These are phyloP conservation scores for Gasterosteus nipponicus DNA, from an alignment of 2,113 vertebrate species.

Conservation along the genomic window DNA sequence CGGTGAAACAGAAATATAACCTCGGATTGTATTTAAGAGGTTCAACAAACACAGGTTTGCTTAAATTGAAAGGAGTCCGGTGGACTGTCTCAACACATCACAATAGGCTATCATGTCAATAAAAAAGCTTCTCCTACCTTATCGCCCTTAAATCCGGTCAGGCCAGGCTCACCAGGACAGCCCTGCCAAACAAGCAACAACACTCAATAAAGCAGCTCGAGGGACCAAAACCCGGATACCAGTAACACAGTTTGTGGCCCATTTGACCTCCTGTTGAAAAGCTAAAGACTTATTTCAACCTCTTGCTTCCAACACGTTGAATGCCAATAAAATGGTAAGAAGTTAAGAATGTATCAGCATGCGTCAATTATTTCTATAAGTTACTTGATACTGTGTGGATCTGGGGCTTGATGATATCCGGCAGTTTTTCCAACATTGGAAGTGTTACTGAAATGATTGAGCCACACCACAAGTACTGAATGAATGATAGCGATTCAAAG, in stretches of 20 bases:
- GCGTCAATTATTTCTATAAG: neutral
- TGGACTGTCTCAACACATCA: slow-evolving; percentile 3
- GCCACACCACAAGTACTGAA: neutral
- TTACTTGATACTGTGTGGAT: neutral
- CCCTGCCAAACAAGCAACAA: slow-evolving; percentile 77
- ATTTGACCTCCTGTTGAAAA: slow-evolving; percentile 10
- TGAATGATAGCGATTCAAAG: neutral
- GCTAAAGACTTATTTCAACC: neutral
- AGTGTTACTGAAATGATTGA: neutral
- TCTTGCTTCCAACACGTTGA: neutral
- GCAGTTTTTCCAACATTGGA: neutral
- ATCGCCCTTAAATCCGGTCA: slow-evolving; percentile 86
- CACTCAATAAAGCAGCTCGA: neutral
- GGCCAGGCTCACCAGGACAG: slow-evolving; percentile 82
- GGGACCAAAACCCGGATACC: neutral
- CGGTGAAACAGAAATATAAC: slow-evolving; percentile 7
- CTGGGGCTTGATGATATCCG: neutral
- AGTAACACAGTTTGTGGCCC: slow-evolving; percentile 16
- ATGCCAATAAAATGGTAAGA: neutral
- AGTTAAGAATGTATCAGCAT: neutral
- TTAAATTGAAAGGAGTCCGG: neutral
- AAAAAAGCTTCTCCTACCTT: slow-evolving; percentile 78
- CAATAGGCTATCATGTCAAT: neutral
- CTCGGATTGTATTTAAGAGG: slow-evolving; percentile 13
- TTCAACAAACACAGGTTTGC: neutral